Conservation (phyloP, 2,888 invertebrate species). For the Apamea monoglypha region DNA sequence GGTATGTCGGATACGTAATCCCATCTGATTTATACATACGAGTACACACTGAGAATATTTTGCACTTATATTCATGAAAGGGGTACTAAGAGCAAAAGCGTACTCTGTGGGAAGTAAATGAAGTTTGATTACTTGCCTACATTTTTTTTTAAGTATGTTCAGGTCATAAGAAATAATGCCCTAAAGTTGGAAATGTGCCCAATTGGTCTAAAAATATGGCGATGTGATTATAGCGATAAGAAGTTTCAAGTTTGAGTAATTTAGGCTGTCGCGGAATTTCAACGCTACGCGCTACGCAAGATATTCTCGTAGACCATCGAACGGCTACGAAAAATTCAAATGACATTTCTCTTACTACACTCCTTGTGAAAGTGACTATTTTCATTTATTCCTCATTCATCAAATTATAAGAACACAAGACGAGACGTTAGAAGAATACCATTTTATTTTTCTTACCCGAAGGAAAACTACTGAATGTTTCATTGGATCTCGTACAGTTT, state of each 20-base stretch:
- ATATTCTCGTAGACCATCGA: slow-evolving; percentile 20
- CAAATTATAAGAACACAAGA: slow-evolving; percentile 21
- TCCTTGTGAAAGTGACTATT: background rate
- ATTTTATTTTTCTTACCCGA: background rate
- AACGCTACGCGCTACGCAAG: slow-evolving; percentile 49
- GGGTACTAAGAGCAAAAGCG: slow-evolving; percentile 9
- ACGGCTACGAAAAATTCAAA: slow-evolving; percentile 38
- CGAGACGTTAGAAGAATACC: slow-evolving; percentile 25
- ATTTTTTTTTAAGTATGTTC: slow-evolving; percentile 17
- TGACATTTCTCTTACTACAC: background rate
- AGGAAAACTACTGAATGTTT: slow-evolving; percentile 52
- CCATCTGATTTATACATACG: slow-evolving; percentile 60
- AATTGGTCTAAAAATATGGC: slow-evolving; percentile 40
- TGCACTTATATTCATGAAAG: slow-evolving; percentile 38
- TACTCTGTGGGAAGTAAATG: slow-evolving; percentile 15
- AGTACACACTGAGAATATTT: slow-evolving; percentile 40
- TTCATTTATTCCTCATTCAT: slow-evolving; percentile 1
- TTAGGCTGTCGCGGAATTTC: slow-evolving; percentile 10
- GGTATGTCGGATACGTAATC: slow-evolving; percentile 57
- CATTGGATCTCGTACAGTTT: slow-evolving; percentile 46
- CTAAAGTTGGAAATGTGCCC: slow-evolving; percentile 26
- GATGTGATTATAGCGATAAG: slow-evolving; percentile 12
- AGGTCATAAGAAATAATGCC: slow-evolving; percentile 23
- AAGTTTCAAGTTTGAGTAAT: slow-evolving; percentile 23
- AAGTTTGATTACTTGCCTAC: slow-evolving; percentile 12